Evolutionary conservation across 1,140 invertebrate genomes (phyloP).

Genomic region (Aphelinus atriplicis): DNA sequence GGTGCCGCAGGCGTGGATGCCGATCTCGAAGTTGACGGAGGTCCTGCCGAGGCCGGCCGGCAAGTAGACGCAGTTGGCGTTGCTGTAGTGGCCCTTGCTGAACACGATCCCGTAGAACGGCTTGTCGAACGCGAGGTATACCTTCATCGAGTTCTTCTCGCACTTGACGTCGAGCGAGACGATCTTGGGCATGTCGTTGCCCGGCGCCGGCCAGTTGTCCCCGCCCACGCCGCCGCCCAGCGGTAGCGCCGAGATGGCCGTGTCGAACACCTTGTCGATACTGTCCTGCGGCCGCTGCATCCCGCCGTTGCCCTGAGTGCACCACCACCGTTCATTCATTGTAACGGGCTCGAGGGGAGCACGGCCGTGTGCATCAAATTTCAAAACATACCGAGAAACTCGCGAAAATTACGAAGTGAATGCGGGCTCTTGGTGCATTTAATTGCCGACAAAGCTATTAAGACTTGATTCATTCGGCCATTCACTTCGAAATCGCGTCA

Average conservation of each 20-base stretch:
- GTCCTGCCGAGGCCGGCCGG: slow-evolving; percentile 86
- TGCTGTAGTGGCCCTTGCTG: slow-evolving; percentile 91
- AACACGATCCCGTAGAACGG: slow-evolving; percentile 96
- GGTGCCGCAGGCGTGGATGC: slow-evolving; percentile 90
- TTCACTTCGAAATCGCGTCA: no score
- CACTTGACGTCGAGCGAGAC: slow-evolving; percentile 92
- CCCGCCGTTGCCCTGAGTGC: slow-evolving; percentile 54
- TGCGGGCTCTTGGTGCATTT: no score
- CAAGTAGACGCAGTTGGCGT: slow-evolving; percentile 90
- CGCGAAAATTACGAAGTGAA: no score
- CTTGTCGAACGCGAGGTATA: slow-evolving; percentile 91
- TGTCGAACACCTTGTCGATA: slow-evolving; percentile 77
- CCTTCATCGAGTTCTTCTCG: slow-evolving; percentile 93
- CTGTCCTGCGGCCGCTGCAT: slow-evolving; percentile 54
- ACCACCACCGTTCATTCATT: no score
- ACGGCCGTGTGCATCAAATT: no score
- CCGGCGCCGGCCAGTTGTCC: slow-evolving; percentile 83
- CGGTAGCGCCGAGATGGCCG: slow-evolving; percentile 65
- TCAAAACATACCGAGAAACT: no score
- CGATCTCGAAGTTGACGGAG: slow-evolving; percentile 90
- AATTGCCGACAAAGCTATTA: no score
- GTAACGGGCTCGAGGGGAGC: no score
- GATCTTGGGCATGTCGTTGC: slow-evolving; percentile 90
- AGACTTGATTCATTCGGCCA: no score
- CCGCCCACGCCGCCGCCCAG: slow-evolving; percentile 51